Evolutionary conservation across 2,797 vertebrate genomes (phyloP).

Genomic region (Onychomys leucogaster): DNA sequence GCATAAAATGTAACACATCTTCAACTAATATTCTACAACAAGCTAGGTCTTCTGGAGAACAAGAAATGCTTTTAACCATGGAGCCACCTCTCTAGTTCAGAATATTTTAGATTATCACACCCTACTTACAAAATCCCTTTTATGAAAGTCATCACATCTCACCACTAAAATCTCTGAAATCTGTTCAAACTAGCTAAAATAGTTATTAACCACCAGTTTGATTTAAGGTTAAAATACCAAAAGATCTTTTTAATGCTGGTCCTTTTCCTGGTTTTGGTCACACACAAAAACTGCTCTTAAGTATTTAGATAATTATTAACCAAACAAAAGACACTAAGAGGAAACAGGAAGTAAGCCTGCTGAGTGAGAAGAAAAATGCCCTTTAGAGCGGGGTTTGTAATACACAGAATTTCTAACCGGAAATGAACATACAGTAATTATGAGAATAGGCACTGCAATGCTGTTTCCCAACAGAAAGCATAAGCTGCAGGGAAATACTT

Average conservation of each 20-base stretch:
- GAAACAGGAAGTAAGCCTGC: slow-evolving; percentile 75
- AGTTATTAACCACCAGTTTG: slow-evolving; percentile 43
- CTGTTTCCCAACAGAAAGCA: slow-evolving; percentile 49
- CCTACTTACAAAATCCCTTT: slow-evolving; percentile 17
- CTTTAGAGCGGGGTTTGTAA: slow-evolving; percentile 62
- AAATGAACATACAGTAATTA: slow-evolving; percentile 72
- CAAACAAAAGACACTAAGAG: slow-evolving; percentile 60
- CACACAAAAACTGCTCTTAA: slow-evolving; percentile 61
- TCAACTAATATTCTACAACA: no score
- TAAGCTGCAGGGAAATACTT: slow-evolving; percentile 31
- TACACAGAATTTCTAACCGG: slow-evolving; percentile 76
- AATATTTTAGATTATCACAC: neutral
- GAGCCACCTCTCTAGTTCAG: neutral
- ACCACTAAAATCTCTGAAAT: slow-evolving; percentile 63
- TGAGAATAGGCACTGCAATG: slow-evolving; percentile 9
- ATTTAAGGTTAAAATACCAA: slow-evolving; percentile 63
- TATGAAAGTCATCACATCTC: slow-evolving; percentile 49
- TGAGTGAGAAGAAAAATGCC: slow-evolving; percentile 78
- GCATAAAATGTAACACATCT: no score
- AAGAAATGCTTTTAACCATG: neutral
- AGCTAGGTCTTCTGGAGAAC: neutral
- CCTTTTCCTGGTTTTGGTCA: slow-evolving; percentile 55
- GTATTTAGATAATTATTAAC: slow-evolving; percentile 74
- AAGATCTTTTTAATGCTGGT: slow-evolving; percentile 43
- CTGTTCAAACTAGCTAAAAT: slow-evolving; percentile 61